These are phyloP conservation scores for Tylochromis polylepis DNA, from an alignment of 2,113 vertebrate species.

Conservation along the genomic window DNA sequence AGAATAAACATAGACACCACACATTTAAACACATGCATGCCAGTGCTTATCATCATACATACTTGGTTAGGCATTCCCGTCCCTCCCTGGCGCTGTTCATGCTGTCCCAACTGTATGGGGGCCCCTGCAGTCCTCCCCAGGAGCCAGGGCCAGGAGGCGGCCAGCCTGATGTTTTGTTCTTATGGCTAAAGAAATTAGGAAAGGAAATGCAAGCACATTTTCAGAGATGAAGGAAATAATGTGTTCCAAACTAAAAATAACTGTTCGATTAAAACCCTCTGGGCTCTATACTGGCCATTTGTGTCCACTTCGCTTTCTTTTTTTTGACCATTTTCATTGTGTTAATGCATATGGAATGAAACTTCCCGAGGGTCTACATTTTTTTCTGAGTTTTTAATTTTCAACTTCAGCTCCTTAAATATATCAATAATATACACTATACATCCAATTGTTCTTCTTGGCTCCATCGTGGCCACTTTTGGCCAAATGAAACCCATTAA, in stretches of 20 bases:
- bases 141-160: conserved; percentile 83
- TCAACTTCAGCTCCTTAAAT: too few species aligned
- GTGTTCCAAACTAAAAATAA: background rate
- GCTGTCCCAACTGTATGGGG: conserved; percentile 92
- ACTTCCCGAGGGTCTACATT: too few species aligned
- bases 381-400: too few species aligned
- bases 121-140: conserved; percentile 88
- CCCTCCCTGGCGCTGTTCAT: conserved; percentile 82
- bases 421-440: too few species aligned
- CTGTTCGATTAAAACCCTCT: too few species aligned
- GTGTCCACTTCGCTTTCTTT: too few species aligned
- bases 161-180: conserved; percentile 91
- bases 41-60: conserved; percentile 24
- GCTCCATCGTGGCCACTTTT: too few species aligned
- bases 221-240: background rate
- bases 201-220: background rate
- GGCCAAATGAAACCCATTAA: too few species aligned
- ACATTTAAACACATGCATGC: background rate
- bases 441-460: too few species aligned
- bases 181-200: conserved; percentile 77
- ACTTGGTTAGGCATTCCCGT: conserved; percentile 89
- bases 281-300: too few species aligned
- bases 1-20: background rate
- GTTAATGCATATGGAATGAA: too few species aligned
- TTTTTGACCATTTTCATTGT: too few species aligned